Evolutionary conservation across 2,113 vertebrate species (phyloP).

Genomic region (Upupa epops): DNA sequence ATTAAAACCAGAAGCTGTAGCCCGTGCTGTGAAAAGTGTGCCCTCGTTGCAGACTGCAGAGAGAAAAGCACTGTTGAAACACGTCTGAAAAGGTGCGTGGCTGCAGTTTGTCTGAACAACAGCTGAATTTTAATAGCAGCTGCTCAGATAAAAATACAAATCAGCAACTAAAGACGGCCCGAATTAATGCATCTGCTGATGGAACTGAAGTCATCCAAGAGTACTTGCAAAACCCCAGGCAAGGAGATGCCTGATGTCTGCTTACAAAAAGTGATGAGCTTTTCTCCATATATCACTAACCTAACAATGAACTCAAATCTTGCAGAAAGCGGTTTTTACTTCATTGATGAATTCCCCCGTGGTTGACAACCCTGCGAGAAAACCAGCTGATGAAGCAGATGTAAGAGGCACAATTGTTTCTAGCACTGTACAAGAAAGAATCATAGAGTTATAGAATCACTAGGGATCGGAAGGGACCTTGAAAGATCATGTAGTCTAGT

Average conservation of each 20-base stretch:
- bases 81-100: neutral
- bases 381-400: slow-evolving; percentile 39
- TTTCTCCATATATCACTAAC: slow-evolving; percentile 30
- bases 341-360: neutral
- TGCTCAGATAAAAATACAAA: neutral
- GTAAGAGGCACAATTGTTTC: neutral
- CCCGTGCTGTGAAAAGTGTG: neutral
- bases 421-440: neutral
- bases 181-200: neutral
- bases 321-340: neutral
- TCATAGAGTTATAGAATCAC: no score
- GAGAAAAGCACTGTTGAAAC: neutral
- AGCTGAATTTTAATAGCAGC: neutral
- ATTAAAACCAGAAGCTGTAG: neutral
- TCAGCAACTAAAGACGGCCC: neutral
- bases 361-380: slow-evolving; percentile 8
- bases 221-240: slow-evolving; percentile 1
- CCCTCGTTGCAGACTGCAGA: neutral
- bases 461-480: no score
- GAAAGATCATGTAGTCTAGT: no score
- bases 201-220: neutral
- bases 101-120: neutral
- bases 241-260: neutral
- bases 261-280: slow-evolving; percentile 16
- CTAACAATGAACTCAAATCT: slow-evolving; percentile 35